Percentiles rank a stretch among this genome's conserved stretches.
Conservation (phyloP, 2,888 invertebrate genomes). For the Oasisia sp. region DNA sequence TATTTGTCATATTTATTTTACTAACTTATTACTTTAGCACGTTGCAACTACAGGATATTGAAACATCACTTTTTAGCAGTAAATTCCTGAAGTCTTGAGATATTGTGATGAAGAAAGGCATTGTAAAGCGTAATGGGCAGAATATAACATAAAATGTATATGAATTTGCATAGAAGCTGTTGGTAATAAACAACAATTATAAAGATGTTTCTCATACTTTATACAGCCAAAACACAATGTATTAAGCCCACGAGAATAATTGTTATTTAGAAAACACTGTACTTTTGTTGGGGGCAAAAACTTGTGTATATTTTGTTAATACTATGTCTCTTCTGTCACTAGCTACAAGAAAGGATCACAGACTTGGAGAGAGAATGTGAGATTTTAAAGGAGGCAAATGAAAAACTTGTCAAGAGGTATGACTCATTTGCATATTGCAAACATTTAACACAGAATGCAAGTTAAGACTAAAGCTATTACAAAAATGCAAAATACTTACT, state of each 20-base stretch:
- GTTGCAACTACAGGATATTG: too few species aligned
- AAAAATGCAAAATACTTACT: not conserved
- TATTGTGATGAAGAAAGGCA: not conserved
- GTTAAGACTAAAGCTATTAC: not conserved
- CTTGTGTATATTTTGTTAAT: conserved; percentile 18
- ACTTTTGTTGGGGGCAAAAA: not conserved
- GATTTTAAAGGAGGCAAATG: conserved; percentile 66
- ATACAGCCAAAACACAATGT: not conserved
- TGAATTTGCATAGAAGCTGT: not conserved
- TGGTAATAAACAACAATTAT: not conserved
- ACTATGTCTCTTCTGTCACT: conserved; percentile 27
- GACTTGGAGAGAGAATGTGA: conserved; percentile 64
- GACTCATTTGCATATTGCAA: conserved; percentile 7
- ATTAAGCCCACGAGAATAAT: not conserved
- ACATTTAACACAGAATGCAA: not conserved
- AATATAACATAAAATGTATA: not conserved
- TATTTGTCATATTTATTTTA: too few species aligned
- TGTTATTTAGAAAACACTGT: conserved; percentile 18
- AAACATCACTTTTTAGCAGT: too few species aligned
- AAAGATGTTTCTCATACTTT: not conserved
- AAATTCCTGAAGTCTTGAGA: too few species aligned
- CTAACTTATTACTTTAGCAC: too few species aligned
- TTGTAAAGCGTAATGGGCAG: not conserved
- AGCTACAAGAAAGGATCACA: conserved; percentile 62
- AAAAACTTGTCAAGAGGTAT: conserved; percentile 65